Conservation (phyloP, 2,797 vertebrate species). For the Mastacembelus armatus region DNA sequence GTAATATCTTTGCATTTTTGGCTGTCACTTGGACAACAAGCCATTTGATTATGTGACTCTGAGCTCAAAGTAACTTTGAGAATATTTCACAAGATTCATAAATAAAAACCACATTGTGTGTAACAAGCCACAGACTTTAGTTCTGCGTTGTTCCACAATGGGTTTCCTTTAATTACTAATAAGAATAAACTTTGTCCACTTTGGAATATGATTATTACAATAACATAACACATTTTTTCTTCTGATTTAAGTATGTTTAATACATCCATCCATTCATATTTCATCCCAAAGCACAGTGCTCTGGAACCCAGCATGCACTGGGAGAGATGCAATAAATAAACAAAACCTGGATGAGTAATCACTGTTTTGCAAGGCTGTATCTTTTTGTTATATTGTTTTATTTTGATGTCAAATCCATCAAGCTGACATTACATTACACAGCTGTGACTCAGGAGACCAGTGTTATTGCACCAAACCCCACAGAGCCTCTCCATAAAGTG, state of each 20-base stretch:
- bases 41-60: too few species aligned
- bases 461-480: neutral
- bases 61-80: too few species aligned
- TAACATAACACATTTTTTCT: too few species aligned
- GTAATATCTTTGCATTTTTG: neutral
- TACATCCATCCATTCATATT: too few species aligned
- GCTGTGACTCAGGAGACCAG: neutral
- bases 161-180: too few species aligned
- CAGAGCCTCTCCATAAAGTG: neutral
- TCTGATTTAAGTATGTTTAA: too few species aligned
- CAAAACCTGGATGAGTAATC: neutral
- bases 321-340: neutral
- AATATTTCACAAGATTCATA: too few species aligned
- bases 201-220: too few species aligned
- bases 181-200: neutral
- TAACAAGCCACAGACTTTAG: too few species aligned
- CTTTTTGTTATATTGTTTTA: neutral
- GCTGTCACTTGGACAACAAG: too few species aligned
- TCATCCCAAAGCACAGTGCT: neutral
- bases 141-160: neutral
- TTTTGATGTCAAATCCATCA: slow-evolving; percentile 19
- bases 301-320: slow-evolving; percentile 8
- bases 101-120: too few species aligned
- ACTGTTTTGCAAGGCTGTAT: slow-evolving; percentile 3
- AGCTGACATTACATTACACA: neutral